Evolutionary conservation across 2,888 invertebrate genomes (phyloP), one percentile per base, ranked within the genome.

Genomic region (Nineta flava): DNA sequence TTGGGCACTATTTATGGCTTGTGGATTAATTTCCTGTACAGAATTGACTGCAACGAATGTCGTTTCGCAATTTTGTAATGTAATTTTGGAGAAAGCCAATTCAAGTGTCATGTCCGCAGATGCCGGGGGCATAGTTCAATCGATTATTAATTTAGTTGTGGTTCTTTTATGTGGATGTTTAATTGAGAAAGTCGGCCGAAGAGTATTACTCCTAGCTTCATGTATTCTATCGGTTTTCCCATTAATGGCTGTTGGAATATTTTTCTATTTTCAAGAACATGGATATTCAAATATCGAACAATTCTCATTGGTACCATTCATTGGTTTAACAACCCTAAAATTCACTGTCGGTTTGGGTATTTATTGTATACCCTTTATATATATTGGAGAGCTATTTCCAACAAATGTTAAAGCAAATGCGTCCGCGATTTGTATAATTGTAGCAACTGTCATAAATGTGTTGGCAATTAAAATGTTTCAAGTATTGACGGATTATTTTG

Each of bases 1-100:
- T 52, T 72, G 73, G 62, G 79, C 79, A 2, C 65, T 80, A 57
- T 67, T 71, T 59, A 72, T 80, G 49, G 70, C 72, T 46, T 59
- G 77, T 13, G 70, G 71, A 15, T 64, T 80, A 9, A 67, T 69
- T 26, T 26, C 6, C 7, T 26, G 26, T 26, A 26, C 26, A 26
- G 26, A 26, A 26, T 26, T 26, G 7, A 6, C 6, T 26, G 26
- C 26, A 26, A 7, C 74, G 51, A 73, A 74, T 42, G 74, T 74
- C 1, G 68, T 76, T 6, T 7, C 26, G 7, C 26, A 26, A 7
- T 75, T 74, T 56, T 69, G 74, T 1, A 73, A 75, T 51, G 64
- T 65, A 1, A 56, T 65, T 4, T 53, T 64, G 2, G 52, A 62
- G 6, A 62, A 62, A 2, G 53, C 58, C 1, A 58, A 58, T 12